Evolutionary conservation across 2,113 vertebrate genomes (phyloP).

Genomic region (Pituophis catenifer): DNA sequence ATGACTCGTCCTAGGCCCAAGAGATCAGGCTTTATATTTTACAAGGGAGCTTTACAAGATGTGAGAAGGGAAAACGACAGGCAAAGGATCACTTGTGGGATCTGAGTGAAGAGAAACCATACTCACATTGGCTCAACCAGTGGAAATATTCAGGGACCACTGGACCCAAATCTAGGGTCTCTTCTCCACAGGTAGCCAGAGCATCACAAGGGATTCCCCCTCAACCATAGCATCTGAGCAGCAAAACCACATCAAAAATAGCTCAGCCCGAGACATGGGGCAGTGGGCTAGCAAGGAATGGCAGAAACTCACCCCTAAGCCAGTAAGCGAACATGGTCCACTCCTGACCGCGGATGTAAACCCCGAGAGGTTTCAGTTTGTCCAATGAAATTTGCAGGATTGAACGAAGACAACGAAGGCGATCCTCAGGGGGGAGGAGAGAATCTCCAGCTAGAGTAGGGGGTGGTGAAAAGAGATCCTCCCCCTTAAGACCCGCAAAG

Average conservation of each 20-base stretch:
- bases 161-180: not conserved
- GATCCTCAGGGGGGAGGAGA: no score
- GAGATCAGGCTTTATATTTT: no score
- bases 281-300: not conserved
- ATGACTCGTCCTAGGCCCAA: no score
- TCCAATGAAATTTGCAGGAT: not conserved
- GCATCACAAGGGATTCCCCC: not conserved
- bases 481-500: no score
- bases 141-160: not conserved
- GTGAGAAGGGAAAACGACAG: not conserved
- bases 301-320: not conserved
- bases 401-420: no score
- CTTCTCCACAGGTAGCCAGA: no score
- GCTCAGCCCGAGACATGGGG: not conserved
- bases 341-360: not conserved
- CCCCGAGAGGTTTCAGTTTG: not conserved
- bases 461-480: no score
- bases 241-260: not conserved
- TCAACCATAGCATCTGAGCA: not conserved
- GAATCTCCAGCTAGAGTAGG: not conserved
- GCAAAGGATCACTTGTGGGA: not conserved
- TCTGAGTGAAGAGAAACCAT: not conserved
- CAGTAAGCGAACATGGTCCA: not conserved
- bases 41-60: not conserved
- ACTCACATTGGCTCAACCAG: no score